Base-by-base conservation (phyloP, 2,797 vertebrate species). In the Sebastes kiyomatsui region DNA sequence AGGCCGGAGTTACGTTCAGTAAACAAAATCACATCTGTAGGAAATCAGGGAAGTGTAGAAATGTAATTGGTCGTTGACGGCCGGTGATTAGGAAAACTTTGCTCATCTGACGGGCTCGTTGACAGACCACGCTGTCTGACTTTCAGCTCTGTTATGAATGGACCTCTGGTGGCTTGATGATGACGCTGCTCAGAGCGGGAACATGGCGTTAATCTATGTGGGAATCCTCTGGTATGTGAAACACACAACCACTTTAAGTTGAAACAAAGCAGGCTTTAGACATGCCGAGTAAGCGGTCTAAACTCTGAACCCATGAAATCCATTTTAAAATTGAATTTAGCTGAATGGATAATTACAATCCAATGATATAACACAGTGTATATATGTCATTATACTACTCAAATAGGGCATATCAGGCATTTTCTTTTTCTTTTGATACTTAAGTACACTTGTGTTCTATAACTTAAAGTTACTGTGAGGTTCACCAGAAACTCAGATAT, bases 21-120 rank as follows among this genome's bases (percentile, higher is more conserved):
- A 88, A 92, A 87, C 88, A 84, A 61, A 49, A 61, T 79, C 81
- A 67, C 91, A 90, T 88, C 89, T 90, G 90, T 11, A 62, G 81
- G 68, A 78, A 67, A 86, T 90, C 81, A 83, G 71, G 55, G 23
- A 69, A 73, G 75, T 79, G 78, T 46, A 62, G 77, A 84, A 33
- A 62, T 5, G 1, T 28, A 86, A 84, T 55, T 81, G 27, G 68
- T 59, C 35, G 64, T 75, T 72, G 80, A 71, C n/a, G 8, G 73
- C 60, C 56, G 18, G 46, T 84, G 67, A 84, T 83, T 8, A 22
- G 54, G 81, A 77, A 73, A 70, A 61, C 66, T 25, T 74, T 72
- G 22, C 38, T 82, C 80, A 68, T 80, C 55, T 64, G 68, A 79
- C 38, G 23, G 79, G 25, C 27, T 38, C 59, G 62, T 79, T 82